These are phyloP conservation scores for Alauda arvensis DNA, from an alignment of 2,797 vertebrate species.

Conservation along the genomic window DNA sequence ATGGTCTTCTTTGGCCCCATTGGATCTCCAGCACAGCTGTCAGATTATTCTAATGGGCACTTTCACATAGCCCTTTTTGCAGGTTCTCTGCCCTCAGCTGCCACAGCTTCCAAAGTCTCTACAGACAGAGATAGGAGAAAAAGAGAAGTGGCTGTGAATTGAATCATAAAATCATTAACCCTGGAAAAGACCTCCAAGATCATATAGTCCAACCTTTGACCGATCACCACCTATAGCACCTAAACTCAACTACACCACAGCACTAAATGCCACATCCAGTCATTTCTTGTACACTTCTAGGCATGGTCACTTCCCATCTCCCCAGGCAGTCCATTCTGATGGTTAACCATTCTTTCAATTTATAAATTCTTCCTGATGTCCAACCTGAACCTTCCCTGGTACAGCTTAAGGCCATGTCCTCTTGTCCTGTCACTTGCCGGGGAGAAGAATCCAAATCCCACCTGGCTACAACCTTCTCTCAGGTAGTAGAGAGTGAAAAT, in stretches of 20 bases:
- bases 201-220: not conserved
- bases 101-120: not conserved
- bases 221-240: not conserved
- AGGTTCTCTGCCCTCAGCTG: not conserved
- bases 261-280: not conserved
- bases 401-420: not conserved
- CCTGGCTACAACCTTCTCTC: not conserved
- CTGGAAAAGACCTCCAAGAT: not conserved
- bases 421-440: not conserved
- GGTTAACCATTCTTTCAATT: not conserved
- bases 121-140: not conserved
- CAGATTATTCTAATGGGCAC: not conserved
- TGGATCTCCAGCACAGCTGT: not conserved
- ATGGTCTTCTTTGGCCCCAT: not conserved
- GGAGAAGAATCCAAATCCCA: not conserved
- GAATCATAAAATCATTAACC: accelerated
- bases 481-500: not conserved
- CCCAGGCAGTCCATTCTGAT: not conserved
- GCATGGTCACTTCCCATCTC: not conserved
- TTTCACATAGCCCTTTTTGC: not conserved
- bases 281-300: not conserved
- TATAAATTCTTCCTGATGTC: not conserved
- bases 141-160: not conserved
- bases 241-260: not conserved
- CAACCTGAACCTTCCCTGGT: not conserved